Evolutionary conservation across 2,888 invertebrate species (phyloP).

Genomic region (Lamellibrachia columna): DNA sequence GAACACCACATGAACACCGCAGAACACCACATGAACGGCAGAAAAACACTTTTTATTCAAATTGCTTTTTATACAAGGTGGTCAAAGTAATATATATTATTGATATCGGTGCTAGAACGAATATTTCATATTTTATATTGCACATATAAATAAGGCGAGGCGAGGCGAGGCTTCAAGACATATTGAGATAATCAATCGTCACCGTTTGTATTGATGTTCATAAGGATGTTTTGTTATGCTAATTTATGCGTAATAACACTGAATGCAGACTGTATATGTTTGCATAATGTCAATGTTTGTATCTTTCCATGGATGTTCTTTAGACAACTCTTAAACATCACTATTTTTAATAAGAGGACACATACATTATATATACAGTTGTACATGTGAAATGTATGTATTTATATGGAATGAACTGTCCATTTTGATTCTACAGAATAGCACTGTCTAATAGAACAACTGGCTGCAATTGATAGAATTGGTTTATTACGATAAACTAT

Average conservation of each 20-base stretch:
- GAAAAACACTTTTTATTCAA: neutral
- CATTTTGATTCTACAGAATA: neutral
- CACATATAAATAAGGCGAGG: neutral
- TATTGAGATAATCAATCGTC: neutral
- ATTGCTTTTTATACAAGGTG: neutral
- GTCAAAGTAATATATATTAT: neutral
- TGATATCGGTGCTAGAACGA: neutral
- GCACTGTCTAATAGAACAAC: neutral
- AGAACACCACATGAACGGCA: neutral
- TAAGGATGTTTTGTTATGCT: slow-evolving; percentile 1
- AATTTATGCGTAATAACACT: neutral
- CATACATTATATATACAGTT: neutral
- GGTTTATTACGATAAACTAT: neutral
- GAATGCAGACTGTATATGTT: neutral
- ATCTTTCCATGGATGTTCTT: neutral
- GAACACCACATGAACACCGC: neutral
- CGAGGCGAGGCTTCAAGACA: neutral
- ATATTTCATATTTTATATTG: neutral
- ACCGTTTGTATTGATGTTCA: neutral
- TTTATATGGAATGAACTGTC: neutral
- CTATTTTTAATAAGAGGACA: neutral
- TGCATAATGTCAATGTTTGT: neutral
- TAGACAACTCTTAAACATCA: neutral
- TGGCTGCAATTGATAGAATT: neutral
- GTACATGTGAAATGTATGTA: neutral